Base-by-base conservation (phyloP, 2,888 invertebrate genomes). In the Nebria brevicollis region DNA sequence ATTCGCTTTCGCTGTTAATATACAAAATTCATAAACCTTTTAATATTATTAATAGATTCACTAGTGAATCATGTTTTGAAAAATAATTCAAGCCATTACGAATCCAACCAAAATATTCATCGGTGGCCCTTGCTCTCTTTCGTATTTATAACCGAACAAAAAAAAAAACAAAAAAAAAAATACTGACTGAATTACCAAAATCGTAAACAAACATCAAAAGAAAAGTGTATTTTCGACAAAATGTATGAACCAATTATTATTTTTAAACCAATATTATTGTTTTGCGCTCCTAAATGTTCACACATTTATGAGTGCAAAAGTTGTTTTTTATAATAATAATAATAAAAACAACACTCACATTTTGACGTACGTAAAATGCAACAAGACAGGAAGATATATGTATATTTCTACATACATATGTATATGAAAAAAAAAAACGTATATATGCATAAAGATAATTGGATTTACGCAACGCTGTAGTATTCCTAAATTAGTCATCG, bases 101-200 rank as follows among this genome's bases (percentile, higher is more conserved):
- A 54, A 54, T 54, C 54, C 54, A 54, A 54, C 54, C 7, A 54
- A 54, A 54, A 54, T 54, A 54, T 54, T 54, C 54, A 13, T 13
- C 54, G 54, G 8, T 54, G 54, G 54, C 54, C 54, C 54, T 54
- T 54, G 54, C 54, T 54, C 54, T 54, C 54, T 54, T 54, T 54
- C 54, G 54, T 54, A 54, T 54, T 54, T 54, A 54, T 54, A 54
- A 54, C 54, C 54, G 54, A 54, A 54, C 54, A 54, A 54, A 54
- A 54, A 54, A 20, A 20, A 20, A 54, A 54, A 54, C 1, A 54
- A 20, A 20, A 20, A 20, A 20, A 20, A 20, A 20, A 20, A 20
- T 20, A 34, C 54, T 54, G 34, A 34, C 54, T 54, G 54, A 54
- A 54, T 54, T 11, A 54, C 54, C 4, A 54, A 54, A 54, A 54